Percentiles rank a stretch among this genome's conserved stretches.
phyloP scores from a whole-genome alignment of 2,113 vertebrate genomes.

The Rissa tridactyla region DNA sequence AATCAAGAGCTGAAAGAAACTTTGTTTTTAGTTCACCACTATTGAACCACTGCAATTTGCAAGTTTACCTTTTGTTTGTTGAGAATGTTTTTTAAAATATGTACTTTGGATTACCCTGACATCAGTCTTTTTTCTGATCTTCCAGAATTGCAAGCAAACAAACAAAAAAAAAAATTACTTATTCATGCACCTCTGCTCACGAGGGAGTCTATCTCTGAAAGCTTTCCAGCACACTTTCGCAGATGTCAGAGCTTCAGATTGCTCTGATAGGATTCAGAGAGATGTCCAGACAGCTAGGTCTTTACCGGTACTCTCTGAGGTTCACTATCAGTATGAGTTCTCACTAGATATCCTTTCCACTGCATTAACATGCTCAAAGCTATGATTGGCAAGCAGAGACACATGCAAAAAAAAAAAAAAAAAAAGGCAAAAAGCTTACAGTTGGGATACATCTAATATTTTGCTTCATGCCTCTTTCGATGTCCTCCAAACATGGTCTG shows the following conservation, averaged over 20 bases:
- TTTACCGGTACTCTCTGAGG: background rate
- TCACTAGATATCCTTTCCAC: background rate
- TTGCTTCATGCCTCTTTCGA: background rate
- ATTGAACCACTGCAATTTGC: background rate
- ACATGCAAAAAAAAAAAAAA: too few species aligned
- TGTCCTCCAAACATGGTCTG: background rate
- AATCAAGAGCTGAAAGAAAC: background rate
- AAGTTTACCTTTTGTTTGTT: background rate
- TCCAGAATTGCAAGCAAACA: background rate
- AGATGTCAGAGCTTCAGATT: background rate
- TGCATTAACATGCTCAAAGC: background rate
- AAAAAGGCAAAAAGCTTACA: background rate
- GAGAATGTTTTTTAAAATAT: background rate
- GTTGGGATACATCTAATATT: background rate
- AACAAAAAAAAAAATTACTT: background rate
- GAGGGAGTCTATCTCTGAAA: background rate
- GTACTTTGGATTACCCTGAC: background rate
- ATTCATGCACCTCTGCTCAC: background rate
- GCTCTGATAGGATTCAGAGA: background rate
- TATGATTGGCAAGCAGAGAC: background rate
- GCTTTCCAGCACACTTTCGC: background rate
- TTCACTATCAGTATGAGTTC: background rate
- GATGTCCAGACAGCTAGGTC: background rate
- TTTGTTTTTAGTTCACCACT: background rate
- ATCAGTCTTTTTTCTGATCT: conserved; percentile 16